A percentile compares a stretch with the other conserved stretches of the same genome.
Conservation (phyloP, 2,113 vertebrate species). For the cat (Felis catus) region F.catus_Fca126_mat1.0 CM031420.1:6015501-6016000, state of each 20-base stretch:
- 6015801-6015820: too few relatives aligned
- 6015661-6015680: too few relatives aligned
- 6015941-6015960: fast-evolving
- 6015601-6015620: not conserved
- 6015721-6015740: too few relatives aligned
- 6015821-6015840: too few relatives aligned
- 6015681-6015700: too few relatives aligned
- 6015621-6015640: not conserved
- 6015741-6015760: too few relatives aligned
- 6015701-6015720: too few relatives aligned
- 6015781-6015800: too few relatives aligned
- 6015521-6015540: not conserved
- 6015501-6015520: fast-evolving
- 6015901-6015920: not conserved
- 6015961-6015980: not conserved
- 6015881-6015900: not conserved
- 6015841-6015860: too few relatives aligned
- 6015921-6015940: not conserved
- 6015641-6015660: not conserved
- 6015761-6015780: too few relatives aligned
- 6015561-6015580: not conserved
- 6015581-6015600: not conserved
- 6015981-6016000: not conserved
- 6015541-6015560: not conserved
- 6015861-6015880: too few relatives aligned